phyloP scores from a whole-genome alignment of 2,113 vertebrate species.

The Archocentrus centrarchus region DNA sequence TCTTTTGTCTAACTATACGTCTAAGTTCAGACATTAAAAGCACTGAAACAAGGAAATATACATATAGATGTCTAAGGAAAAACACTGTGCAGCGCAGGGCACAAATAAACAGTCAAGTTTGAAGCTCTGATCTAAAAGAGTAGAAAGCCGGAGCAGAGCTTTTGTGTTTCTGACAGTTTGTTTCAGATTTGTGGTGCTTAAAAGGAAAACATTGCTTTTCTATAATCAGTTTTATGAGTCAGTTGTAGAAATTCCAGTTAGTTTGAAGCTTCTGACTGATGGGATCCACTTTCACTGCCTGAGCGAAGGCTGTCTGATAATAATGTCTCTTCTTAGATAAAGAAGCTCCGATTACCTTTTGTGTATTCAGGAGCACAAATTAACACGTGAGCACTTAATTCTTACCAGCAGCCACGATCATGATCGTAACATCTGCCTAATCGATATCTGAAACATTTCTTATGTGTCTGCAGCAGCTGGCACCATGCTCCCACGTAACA shows the following conservation, averaged over 20 bases:
- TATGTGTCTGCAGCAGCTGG: conserved; percentile 35
- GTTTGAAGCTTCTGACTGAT: neutral
- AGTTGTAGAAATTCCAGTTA: rapidly evolving
- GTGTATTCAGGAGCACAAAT: neutral
- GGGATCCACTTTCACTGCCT: neutral
- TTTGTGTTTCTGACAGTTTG: neutral
- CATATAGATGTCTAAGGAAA: neutral
- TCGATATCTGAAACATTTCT: neutral
- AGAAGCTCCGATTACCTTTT: neutral
- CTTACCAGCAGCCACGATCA: neutral
- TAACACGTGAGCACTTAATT: neutral
- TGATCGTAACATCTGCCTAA: neutral
- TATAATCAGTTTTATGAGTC: neutral
- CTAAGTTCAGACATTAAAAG: neutral
- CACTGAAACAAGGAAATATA: neutral
- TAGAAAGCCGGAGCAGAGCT: neutral
- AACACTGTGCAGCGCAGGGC: neutral
- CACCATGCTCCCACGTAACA: conserved; percentile 79
- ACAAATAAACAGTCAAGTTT: neutral
- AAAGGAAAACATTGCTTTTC: neutral
- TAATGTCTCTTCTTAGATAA: neutral
- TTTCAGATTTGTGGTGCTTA: neutral
- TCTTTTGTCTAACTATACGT: neutral
- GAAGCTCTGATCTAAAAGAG: neutral
- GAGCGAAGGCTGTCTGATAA: neutral